Evolutionary conservation across 2,797 vertebrate species (phyloP), one percentile per base, ranked within the genome.

Genomic region (Tarsius wallacei): DNA sequence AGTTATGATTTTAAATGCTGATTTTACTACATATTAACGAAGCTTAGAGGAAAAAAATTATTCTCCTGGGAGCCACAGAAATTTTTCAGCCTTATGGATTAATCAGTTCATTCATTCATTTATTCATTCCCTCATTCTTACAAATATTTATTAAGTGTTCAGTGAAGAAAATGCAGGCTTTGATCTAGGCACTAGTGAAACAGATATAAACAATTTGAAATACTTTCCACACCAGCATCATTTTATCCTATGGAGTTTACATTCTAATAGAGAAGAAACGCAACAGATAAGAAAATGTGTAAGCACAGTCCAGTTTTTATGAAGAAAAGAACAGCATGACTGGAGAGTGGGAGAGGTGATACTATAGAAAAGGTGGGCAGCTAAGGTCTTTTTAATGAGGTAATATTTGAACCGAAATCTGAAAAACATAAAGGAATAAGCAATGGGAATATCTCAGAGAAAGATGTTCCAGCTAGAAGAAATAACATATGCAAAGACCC

Each of bases 241-340:
- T 36, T 47, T 24, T n/a, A 36, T 36, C n/a, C 28, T 70, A 59
- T 66, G 55, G 55, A 51, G 51, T 82, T 80, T 84, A 31, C 24
- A 74, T 83, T 93, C 70, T 90, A 64, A 51, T 63, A 91, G 47
- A 80, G 22, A 31, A 92, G 61, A 89, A 36, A 93, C 49, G 26
- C 3, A 95, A 47, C 36, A 89, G 7, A 24, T 33, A 74, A 81
- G 61, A 31, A 17, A 76, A 61, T 47, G 21, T 22, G 7, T 73
- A 31, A 82, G 31, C 33, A 74, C 10, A 47, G 3, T 76, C 11
- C 47, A 47, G n/a, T 70, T 66, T 66, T 87, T 51, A 63, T 33
- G 51, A 73, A 90, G 51, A 78, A 77, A 96, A 86, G 10, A 68
- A 57, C 42, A 82, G 11, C 28, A 83, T 11, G 12, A 5, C 57